These are phyloP conservation scores for Mechanitis messenoides DNA, from an alignment of 2,888 invertebrate species.

Conservation along the genomic window DNA sequence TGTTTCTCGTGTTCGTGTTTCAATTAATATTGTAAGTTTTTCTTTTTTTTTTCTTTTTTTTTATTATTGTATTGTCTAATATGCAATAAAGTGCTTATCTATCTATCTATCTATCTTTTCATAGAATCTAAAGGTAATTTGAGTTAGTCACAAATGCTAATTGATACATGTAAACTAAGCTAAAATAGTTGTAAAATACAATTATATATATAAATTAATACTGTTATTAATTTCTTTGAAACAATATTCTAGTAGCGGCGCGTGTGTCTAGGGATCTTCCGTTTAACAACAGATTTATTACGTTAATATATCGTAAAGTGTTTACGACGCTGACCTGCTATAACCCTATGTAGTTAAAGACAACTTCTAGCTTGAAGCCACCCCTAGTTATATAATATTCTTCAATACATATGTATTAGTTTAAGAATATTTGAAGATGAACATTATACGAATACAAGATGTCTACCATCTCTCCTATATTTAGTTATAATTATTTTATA, in stretches of 20 bases:
- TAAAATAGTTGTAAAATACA: slow-evolving; percentile 29
- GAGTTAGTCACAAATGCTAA: too few relatives aligned
- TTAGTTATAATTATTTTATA: too few relatives aligned
- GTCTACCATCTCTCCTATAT: too few relatives aligned
- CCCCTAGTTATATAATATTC: slow-evolving; percentile 9
- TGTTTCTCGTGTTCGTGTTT: too few relatives aligned
- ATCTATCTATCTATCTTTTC: too few relatives aligned
- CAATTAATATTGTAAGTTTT: too few relatives aligned
- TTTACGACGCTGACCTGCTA: slow-evolving; percentile 25
- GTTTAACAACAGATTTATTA: slow-evolving; percentile 17
- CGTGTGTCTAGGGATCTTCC: slow-evolving; percentile 5
- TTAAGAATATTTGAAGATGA: too few relatives aligned
- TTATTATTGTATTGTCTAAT: too few relatives aligned
- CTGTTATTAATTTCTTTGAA: slow-evolving; percentile 5
- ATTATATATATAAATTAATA: neutral
- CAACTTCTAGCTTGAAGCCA: slow-evolving; percentile 2
- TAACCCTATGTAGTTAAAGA: slow-evolving; percentile 37
- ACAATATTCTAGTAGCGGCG: neutral
- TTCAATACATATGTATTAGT: slow-evolving; percentile 4
- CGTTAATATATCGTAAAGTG: slow-evolving; percentile 26
- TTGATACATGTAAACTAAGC: slow-evolving; percentile 22
- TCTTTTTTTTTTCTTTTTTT: too few relatives aligned
- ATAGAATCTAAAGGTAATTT: too few relatives aligned
- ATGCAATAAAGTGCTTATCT: too few relatives aligned
- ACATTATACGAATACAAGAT: too few relatives aligned